Base-by-base conservation (phyloP, 2,888 invertebrate genomes). In the Mythimna lalbum region DNA sequence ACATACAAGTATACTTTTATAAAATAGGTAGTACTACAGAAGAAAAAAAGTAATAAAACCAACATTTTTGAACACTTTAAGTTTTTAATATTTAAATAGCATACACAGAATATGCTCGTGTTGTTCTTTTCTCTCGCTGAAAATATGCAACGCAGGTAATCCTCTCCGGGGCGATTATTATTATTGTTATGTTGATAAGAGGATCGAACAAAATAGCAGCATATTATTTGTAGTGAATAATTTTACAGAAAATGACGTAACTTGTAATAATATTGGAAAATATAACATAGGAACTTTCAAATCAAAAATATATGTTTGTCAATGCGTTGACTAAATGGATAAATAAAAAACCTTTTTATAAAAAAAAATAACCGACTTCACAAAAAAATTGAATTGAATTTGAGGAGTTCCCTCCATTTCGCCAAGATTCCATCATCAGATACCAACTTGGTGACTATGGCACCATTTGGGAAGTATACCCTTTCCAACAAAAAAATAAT, bases 141-240 rank as follows among this genome's bases (percentile, higher is more conserved):
- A 59, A 53, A 55, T 47, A 39, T 39, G 31, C 39, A 53, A 49
- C 49, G 31, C 31, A 23, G 7, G n/a, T 60, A 43, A 73, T 59
- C 14, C 69, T 68, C 69, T 55, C 53, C 9, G 53, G 59, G n/a
- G 53, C 31, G 10, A 49, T 68, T 10, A 69, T 33, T 73, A 23
- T 43, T n/a, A 39, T 23, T 39, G 59, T 55, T 17, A 17, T 23
- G 39, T 60, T 68, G 69, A 76, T 76, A 73, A 49, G 53, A n/a
- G 66, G 4, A 21, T 21, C 43, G 12, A 43, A 43, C 43, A 14
- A 43, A 33, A 17, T 55, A 14, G 23, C 19, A 47, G 7, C 6
- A 49, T 49, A 49, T 49, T 49, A n/a, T 7, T 9, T n/a, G 14
- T 49, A n/a, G 4, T 19, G 17, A 43, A 12, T 19, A 27, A 55